A percentile compares a stretch with the other conserved stretches of the same genome.
phyloP scores from a whole-genome alignment of 1,140 invertebrate genomes.

The Drosophila baimaii region DNA sequence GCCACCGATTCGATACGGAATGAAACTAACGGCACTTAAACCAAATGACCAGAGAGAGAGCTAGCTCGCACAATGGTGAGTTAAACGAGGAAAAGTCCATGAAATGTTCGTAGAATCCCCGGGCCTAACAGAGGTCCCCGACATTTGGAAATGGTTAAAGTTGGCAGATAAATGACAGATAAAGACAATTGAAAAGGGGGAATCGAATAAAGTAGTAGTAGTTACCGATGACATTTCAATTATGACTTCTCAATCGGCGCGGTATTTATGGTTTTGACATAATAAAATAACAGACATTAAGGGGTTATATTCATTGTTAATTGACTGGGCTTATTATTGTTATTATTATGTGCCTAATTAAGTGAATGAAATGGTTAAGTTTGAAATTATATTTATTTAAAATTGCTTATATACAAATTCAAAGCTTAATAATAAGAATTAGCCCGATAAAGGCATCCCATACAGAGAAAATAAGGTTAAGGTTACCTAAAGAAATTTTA shows the following conservation, averaged over 20 bases:
- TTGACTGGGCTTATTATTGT: neutral
- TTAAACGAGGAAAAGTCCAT: slow-evolving; percentile 40
- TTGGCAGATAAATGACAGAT: slow-evolving; percentile 48
- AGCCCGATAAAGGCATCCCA: neutral
- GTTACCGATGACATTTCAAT: slow-evolving; percentile 20
- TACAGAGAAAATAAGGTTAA: too few species aligned
- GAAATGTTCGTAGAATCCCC: slow-evolving; percentile 33
- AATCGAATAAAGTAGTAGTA: slow-evolving; percentile 26
- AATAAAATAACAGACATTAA: neutral
- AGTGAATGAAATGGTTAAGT: neutral
- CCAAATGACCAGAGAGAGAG: slow-evolving; percentile 45
- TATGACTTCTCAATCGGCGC: neutral
- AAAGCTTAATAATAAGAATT: neutral
- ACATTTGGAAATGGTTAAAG: slow-evolving; percentile 36
- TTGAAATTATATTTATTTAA: neutral
- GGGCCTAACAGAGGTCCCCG: slow-evolving; percentile 4
- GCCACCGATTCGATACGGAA: slow-evolving; percentile 49
- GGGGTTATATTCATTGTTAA: neutral
- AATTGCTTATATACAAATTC: neutral
- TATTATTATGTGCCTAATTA: neutral
- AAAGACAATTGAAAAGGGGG: slow-evolving; percentile 14
- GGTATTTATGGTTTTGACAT: slow-evolving; percentile 12
- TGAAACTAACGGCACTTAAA: slow-evolving; percentile 65
- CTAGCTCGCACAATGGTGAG: slow-evolving; percentile 49
- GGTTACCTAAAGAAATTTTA: too few species aligned